phyloP scores from a whole-genome alignment of 2,888 invertebrate species.

The Philaethria dido region DNA sequence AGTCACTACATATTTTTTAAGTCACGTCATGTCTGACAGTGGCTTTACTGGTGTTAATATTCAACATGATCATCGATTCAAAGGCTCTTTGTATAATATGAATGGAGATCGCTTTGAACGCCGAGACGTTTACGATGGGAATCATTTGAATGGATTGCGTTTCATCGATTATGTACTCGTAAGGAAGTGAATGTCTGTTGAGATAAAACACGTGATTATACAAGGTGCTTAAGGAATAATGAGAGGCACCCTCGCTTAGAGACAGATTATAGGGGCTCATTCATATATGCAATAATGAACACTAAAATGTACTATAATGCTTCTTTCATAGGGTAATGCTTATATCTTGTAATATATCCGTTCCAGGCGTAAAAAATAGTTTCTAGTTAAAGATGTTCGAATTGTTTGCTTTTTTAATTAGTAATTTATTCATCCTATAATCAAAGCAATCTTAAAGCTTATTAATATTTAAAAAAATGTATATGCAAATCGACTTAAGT shows the following conservation, averaged over 20 bases:
- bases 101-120: constrained; percentile 46
- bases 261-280: constrained; percentile 40
- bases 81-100: constrained; percentile 47
- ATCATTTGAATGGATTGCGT: constrained; percentile 45
- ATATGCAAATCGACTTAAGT: no score
- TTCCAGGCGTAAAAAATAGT: no score
- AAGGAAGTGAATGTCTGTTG: constrained; percentile 41
- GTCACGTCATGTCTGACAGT: constrained; percentile 23
- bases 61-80: constrained; percentile 45
- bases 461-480: no score
- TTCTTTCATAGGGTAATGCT: not conserved
- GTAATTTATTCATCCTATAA: no score
- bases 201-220: constrained; percentile 44
- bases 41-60: constrained; percentile 43
- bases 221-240: constrained; percentile 38
- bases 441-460: no score
- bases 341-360: no score
- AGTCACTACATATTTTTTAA: not conserved
- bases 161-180: constrained; percentile 44
- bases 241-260: constrained; percentile 35
- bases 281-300: constrained; percentile 34
- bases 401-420: no score
- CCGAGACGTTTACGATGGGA: constrained; percentile 47
- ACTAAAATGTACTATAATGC: constrained; percentile 13
- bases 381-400: no score